These are phyloP conservation scores for Sogatella furcifera DNA, from an alignment of 1,140 invertebrate genomes.

Conservation along the genomic window DNA sequence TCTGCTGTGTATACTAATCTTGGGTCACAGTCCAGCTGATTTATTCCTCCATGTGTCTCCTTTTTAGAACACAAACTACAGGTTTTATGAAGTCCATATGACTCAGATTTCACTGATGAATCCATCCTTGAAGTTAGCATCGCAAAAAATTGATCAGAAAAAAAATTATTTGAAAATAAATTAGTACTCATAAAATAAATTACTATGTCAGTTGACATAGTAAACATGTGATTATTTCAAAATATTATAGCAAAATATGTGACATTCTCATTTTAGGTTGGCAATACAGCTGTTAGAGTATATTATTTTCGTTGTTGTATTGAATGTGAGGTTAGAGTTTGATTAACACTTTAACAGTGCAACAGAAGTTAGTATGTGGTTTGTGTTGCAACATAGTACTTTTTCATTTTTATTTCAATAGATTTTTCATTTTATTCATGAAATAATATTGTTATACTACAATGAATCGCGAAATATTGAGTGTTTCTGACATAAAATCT, in stretches of 20 bases:
- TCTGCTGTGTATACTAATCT: neutral
- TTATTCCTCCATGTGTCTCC: neutral
- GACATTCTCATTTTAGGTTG: too few species aligned
- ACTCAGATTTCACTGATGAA: neutral
- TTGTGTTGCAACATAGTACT: neutral
- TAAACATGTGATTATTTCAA: neutral
- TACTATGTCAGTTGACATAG: neutral
- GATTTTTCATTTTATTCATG: neutral
- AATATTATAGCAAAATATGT: neutral
- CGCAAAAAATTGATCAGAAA: neutral
- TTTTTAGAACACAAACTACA: neutral
- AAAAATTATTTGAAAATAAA: neutral
- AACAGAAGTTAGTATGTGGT: too few species aligned
- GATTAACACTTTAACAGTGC: too few species aligned
- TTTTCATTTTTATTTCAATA: neutral
- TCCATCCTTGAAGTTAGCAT: neutral
- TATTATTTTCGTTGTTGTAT: too few species aligned
- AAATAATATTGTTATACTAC: neutral
- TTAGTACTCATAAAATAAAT: too few species aligned
- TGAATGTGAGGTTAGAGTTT: too few species aligned
- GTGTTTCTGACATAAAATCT: neutral
- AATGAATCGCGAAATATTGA: neutral
- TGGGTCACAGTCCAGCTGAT: neutral
- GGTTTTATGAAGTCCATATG: neutral
- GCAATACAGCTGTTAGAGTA: too few species aligned